A percentile compares a stretch with the other conserved stretches of the same genome.
phyloP scores from a whole-genome alignment of 2,888 invertebrate species.

The Agonum fuliginosum region DNA sequence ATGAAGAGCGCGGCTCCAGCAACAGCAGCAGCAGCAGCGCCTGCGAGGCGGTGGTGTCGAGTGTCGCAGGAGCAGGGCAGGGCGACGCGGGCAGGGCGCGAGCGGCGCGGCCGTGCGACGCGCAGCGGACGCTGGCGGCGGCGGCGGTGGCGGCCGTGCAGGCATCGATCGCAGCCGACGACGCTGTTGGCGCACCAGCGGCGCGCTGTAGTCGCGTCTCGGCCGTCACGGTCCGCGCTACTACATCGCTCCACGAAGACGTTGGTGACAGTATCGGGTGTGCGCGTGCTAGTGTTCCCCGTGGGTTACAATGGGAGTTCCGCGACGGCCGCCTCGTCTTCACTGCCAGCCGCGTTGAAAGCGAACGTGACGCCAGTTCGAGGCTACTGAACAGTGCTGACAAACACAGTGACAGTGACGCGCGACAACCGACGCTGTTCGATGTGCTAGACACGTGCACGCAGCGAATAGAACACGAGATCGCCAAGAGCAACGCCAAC shows the following conservation, averaged over 20 bases:
- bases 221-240: conserved; percentile 68
- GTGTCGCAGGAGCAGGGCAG: conserved; percentile 52
- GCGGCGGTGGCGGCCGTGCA: conserved; percentile 65
- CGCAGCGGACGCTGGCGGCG: conserved; percentile 61
- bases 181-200: conserved; percentile 68
- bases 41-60: conserved; percentile 61
- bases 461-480: conserved; percentile 61
- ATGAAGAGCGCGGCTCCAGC: conserved; percentile 55
- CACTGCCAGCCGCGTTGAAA: conserved; percentile 60
- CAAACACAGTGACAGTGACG: conserved; percentile 18
- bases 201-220: conserved; percentile 70
- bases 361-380: conserved; percentile 61
- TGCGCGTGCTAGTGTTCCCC: conserved; percentile 52
- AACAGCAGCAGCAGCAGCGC: conserved; percentile 60
- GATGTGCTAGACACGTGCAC: conserved; percentile 54
- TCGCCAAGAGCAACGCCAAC: conserved; percentile 69
- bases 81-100: conserved; percentile 29
- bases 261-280: conserved; percentile 63
- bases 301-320: conserved; percentile 65
- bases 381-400: conserved; percentile 49
- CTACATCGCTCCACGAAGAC: conserved; percentile 25
- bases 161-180: conserved; percentile 69
- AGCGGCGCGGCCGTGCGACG: conserved; percentile 60
- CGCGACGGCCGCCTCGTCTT: conserved; percentile 67
- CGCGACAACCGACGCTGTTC: conserved; percentile 36